Evolutionary conservation across 2,113 vertebrate species (phyloP), one percentile per base, ranked within the genome.

Genomic region (Callionymus lyra): DNA sequence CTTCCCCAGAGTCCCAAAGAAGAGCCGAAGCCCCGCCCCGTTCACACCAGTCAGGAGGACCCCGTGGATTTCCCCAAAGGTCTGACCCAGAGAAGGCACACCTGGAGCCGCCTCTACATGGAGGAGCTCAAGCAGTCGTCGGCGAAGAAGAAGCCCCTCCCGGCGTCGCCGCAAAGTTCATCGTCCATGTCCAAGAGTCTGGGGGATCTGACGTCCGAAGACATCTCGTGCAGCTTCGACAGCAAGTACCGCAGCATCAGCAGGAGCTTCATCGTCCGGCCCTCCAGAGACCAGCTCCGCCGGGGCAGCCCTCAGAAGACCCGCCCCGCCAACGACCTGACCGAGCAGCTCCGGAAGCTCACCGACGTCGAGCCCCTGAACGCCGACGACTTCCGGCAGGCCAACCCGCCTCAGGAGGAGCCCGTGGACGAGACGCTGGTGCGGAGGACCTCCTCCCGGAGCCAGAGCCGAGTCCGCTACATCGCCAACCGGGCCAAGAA

Each of bases 151-250:
- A 31, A 72, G 11, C 59, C 77, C 38, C 21, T 52, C 0, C 45
- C 44, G 0, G 62, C 82, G n/a, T n/a, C 16, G 38, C 16, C 39
- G 56, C 68, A 0, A 31, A 31, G 12, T 12, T 50, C 69, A 6
- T 16, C 55, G 32, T 61, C 84, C 32, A 92, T 94, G 74, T 97
- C 93, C 63, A 97, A 97, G 65, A 98, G 91, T 64, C 84, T 94
- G 2, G 93, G 93, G 1, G 91, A 98, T 63, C 84, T 96, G 32
- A 99, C 91, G 0, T 95, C 92, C 0, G 95, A 96, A 0, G 93
- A 97, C 56, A 94, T 96, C 0, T 71, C 72, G 11, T 86, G 90
- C 58, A 81, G 84, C 47, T 89, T 86, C 0, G 86, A 90, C 37
- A 86, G 91, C 75, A 91, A 90, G 59, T 87, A 91, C 69, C 87